Evolutionary conservation across 2,888 invertebrate species (phyloP).

Genomic region (Oasisia sp.): DNA sequence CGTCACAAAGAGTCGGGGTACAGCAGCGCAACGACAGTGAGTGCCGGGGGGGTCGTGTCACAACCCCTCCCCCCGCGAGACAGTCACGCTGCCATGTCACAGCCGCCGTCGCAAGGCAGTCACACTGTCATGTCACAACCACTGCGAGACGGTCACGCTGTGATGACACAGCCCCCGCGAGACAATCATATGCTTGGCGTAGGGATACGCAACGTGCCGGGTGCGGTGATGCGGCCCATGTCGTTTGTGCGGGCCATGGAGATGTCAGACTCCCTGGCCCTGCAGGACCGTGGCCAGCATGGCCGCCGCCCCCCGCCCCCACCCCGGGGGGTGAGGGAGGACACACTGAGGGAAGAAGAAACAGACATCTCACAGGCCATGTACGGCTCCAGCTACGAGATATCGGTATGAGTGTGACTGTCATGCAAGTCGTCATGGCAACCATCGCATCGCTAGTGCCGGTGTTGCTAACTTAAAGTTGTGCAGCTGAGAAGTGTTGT

Average conservation of each 20-base stretch:
- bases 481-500: no score
- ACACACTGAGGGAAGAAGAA: slow-evolving; percentile 25
- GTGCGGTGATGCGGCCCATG: slow-evolving; percentile 54
- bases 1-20: neutral
- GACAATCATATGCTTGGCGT: neutral
- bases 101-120: neutral
- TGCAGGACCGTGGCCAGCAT: slow-evolving; percentile 29
- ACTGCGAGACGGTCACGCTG: neutral
- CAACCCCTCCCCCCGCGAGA: neutral
- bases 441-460: neutral
- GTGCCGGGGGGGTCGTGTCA: neutral
- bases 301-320: slow-evolving; percentile 27
- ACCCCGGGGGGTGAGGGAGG: slow-evolving; percentile 21
- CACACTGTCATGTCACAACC: neutral
- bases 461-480: neutral
- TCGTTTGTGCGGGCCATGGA: slow-evolving; percentile 65
- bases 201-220: slow-evolving; percentile 39
- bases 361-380: slow-evolving; percentile 24
- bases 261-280: slow-evolving; percentile 60
- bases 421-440: neutral
- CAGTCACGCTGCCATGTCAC: neutral
- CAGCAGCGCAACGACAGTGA: neutral
- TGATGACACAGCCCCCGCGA: neutral
- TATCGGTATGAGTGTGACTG: slow-evolving; percentile 32
- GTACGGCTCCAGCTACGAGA: slow-evolving; percentile 39